Evolutionary conservation across 37 sponge, comb jelly and placozoan genomes (phyloP), one percentile per base, ranked within the genome.

Genomic region (Petrosia ficiformis): DNA sequence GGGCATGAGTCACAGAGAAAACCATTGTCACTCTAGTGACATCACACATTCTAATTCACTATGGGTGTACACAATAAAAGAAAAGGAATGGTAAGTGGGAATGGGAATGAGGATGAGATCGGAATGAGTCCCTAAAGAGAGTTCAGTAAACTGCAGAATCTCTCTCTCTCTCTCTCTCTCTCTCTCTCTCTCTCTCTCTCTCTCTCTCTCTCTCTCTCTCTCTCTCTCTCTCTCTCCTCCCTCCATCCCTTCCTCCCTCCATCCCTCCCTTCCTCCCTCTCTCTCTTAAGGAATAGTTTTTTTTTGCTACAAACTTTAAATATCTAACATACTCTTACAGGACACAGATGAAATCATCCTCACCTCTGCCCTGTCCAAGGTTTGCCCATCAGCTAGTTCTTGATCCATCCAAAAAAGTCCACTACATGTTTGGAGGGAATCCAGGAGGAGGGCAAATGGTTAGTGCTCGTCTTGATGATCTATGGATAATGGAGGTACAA

Each of bases 391-490:
- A 87, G 85, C 65, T 92, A n/a, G 82, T 92, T 21, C 88, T 73
- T 38, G 86, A 92, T 66, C 77, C 39, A 21, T 16, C 42, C 11
- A 59, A 65, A 24, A 79, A 92, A 61, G 44, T 71, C 32, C 88
- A 92, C 60, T 92, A 87, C 88, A 58, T 92, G 79, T 92, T 87
- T 80, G 93, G 88, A 33, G 93, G 93, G 35, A 80, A 87, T 71
- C 82, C 82, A 39, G 85, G 81, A 52, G 38, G 38, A 44, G 29
- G 48, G 34, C 56, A 70, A 37, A 19, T 35, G 1, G n/a, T 19
- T 57, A 68, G 56, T 28, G 75, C 80, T 77, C 61, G 90, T 30
- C 59, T 89, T 4, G 86, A 89, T 69, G 90, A 89, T 36, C 34
- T 89, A 22, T 89, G 85, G 90, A 67, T 1, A 29, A 63, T 89